Percentiles rank a stretch among this genome's conserved stretches.
phyloP scores from a whole-genome alignment of 2,888 invertebrate genomes.

The Eupeodes luniger region DNA sequence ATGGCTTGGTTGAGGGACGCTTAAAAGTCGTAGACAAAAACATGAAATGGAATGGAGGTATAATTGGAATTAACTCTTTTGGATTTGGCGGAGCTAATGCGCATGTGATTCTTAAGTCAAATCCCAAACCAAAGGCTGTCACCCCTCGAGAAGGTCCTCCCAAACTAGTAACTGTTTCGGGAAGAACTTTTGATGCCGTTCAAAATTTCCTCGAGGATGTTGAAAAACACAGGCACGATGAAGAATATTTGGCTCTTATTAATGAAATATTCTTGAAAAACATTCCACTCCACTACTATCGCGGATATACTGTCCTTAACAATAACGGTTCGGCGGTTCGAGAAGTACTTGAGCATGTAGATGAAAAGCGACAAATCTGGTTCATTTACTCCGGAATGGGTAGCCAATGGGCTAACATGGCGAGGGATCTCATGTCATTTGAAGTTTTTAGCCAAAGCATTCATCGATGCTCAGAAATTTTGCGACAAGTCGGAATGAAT shows the following conservation, averaged over 20 bases:
- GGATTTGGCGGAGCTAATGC: conserved; percentile 99
- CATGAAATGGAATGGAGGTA: conserved; percentile 94
- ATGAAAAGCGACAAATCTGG: conserved; percentile 93
- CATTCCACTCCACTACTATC: conserved; percentile 90
- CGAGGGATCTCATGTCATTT: conserved; percentile 91
- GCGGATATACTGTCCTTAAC: conserved; percentile 92
- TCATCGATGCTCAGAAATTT: conserved; percentile 89
- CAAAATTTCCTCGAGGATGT: conserved; percentile 87
- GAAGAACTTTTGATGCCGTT: conserved; percentile 93
- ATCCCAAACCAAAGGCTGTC: conserved; percentile 88
- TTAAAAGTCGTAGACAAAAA: conserved; percentile 95
- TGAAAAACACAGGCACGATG: conserved; percentile 87
- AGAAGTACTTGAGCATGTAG: conserved; percentile 85
- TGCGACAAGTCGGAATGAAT: conserved; percentile 92
- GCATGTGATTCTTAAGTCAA: conserved; percentile 93
- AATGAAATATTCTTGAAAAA: conserved; percentile 89
- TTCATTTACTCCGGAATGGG: conserved; percentile 99
- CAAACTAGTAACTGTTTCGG: conserved; percentile 91
- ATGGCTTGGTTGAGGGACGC: conserved; percentile 94
- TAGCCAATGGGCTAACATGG: conserved; percentile 99
- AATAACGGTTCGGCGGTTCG: conserved; percentile 84
- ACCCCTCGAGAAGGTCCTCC: conserved; percentile 86
- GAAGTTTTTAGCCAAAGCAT: conserved; percentile 93
- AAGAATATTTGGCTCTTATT: conserved; percentile 91
- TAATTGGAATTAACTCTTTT: conserved; percentile 97